phyloP scores from a whole-genome alignment of 2,797 vertebrate species.

The Gambusia yucatana region DNA sequence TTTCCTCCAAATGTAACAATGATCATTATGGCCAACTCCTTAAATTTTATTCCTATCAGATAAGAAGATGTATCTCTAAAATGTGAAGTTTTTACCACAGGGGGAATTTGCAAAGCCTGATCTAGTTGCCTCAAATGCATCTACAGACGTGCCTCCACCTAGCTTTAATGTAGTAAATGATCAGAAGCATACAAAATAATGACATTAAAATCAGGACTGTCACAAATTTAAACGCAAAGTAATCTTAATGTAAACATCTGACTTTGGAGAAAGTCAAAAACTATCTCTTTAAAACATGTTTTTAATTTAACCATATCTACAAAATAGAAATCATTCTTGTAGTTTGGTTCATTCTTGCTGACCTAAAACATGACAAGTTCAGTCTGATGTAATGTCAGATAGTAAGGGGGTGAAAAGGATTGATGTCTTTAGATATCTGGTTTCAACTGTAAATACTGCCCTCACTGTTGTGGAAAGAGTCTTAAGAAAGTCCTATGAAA shows the following conservation, averaged over 20 bases:
- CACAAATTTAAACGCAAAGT: neutral
- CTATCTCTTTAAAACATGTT: neutral
- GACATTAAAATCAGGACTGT: too few species aligned
- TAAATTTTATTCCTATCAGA: neutral
- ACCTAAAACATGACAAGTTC: neutral
- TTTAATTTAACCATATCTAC: neutral
- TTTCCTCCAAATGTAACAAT: neutral
- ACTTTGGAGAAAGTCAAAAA: slow-evolving; percentile 2
- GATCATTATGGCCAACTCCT: neutral
- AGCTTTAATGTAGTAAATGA: neutral
- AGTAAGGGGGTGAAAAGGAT: neutral
- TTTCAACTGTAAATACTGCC: neutral
- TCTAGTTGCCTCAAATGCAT: neutral
- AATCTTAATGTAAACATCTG: neutral
- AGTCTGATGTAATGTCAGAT: neutral
- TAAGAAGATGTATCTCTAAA: neutral
- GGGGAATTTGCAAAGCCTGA: neutral
- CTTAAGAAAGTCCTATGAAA: neutral
- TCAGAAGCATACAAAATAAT: neutral
- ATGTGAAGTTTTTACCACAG: neutral
- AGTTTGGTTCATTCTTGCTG: neutral
- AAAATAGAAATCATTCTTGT: neutral
- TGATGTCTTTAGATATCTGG: neutral
- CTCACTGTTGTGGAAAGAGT: neutral
- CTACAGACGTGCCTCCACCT: neutral